These are phyloP conservation scores for Caenorhabditis macrosperma DNA, from an alignment of 2,888 invertebrate genomes.

Conservation along the genomic window DNA sequence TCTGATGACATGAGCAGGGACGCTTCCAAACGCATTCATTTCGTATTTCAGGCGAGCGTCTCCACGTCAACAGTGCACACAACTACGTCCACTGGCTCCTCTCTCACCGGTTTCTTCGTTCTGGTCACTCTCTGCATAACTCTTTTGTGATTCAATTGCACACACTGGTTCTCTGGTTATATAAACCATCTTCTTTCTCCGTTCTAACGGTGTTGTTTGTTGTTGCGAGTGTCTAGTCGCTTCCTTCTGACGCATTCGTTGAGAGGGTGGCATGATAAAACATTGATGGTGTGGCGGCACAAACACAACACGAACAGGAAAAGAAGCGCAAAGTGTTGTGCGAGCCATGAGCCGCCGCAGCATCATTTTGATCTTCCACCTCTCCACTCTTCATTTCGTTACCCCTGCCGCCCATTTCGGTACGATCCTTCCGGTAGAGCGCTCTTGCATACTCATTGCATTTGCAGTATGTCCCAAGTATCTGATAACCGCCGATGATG, in stretches of 20 bases:
- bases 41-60: neutral
- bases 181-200: neutral
- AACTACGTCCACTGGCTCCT: constrained; percentile 4
- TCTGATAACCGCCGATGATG: constrained; percentile 35
- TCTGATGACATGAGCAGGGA: neutral
- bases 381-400: neutral
- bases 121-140: constrained; percentile 10
- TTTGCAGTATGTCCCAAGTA: constrained; percentile 30
- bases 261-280: constrained; percentile 44
- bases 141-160: neutral
- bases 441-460: neutral
- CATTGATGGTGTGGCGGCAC: constrained; percentile 21
- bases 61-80: constrained; percentile 5
- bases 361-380: neutral
- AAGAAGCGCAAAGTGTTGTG: constrained; percentile 5
- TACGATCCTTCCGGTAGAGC: neutral
- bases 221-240: constrained; percentile 1
- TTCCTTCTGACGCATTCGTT: constrained; percentile 3
- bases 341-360: constrained; percentile 2
- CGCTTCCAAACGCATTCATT: neutral
- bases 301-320: neutral
- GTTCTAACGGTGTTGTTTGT: constrained; percentile 12
- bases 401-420: constrained; percentile 2
- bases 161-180: neutral
- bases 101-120: constrained; percentile 17